Base-by-base conservation (phyloP, 2,888 invertebrate genomes). In the Laspeyria flexula region DNA sequence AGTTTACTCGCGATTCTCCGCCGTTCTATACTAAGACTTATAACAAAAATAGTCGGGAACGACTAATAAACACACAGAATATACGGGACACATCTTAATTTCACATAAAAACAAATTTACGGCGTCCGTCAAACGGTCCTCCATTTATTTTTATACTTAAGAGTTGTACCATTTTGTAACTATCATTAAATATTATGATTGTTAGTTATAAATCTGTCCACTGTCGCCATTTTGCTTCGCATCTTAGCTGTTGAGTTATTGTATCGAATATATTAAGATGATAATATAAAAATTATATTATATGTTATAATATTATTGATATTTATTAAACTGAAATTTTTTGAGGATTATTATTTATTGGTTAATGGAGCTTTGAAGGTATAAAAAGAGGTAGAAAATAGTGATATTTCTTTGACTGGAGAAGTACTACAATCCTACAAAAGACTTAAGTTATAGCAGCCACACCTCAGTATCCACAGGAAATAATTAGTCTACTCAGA, bases 71-170 rank as follows among this genome's bases (percentile, higher is more conserved):
- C 74, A 71, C 43, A 25, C 43, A 54, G 68, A 79, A 88, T 81
- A 84, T 88, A 90, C 73, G 85, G 71, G 66, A 55, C 80, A 86
- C 90, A 86, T 90, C 86, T 90, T 90, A 86, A 88, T 89, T 85
- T 81, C 85, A 83, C 86, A 90, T 90, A 85, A 90, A 90, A 86
- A 77, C 70, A 67, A 82, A 88, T 87, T 87, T 88, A 86, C 75
- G 42, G 57, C 76, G 66, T 65, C 75, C 66, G 77, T 79, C 79
- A 78, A 79, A 80, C 43, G 43, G n/a, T 27, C 48, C 64, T 66
- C 77, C 73, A 77, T 83, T 81, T 85, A 83, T 82, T 88, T 89
- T 88, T 83, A 77, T 73, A 73, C 69, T 61, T 62, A 65, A 67
- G 44, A 63, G 71, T 51, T 78, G 73, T 73, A 81, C 72, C 80